A percentile compares a stretch with the other conserved stretches of the same genome.
Evolutionary conservation across 1,140 invertebrate genomes (phyloP).

Genomic region (Ceratina calcarata): DNA sequence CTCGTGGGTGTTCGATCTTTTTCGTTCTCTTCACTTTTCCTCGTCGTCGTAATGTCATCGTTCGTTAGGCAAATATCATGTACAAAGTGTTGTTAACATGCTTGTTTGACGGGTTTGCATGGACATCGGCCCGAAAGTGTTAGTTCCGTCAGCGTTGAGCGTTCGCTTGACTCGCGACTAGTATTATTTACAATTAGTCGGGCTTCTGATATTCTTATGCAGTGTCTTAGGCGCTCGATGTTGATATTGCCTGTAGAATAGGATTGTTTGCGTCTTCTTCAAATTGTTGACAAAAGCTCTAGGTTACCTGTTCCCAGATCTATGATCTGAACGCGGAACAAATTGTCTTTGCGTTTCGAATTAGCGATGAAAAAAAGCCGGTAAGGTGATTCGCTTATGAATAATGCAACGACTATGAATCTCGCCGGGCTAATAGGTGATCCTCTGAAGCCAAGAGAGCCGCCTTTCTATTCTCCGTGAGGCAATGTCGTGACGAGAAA

Average conservation of each 20-base stretch:
- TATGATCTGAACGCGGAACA: neutral
- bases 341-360: slow-evolving; percentile 5
- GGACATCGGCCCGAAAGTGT: slow-evolving; percentile 5
- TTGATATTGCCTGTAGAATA: no score
- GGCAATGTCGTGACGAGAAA: slow-evolving; percentile 59
- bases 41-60: neutral
- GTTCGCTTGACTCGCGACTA: neutral
- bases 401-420: slow-evolving; percentile 48
- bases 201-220: slow-evolving; percentile 27
- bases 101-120: neutral
- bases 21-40: no score
- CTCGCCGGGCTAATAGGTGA: slow-evolving; percentile 54
- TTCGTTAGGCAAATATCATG: neutral
- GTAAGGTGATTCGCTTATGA: slow-evolving; percentile 34
- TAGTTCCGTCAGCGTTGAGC: slow-evolving; percentile 6
- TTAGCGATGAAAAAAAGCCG: neutral
- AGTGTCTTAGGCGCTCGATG: no score
- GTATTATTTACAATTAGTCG: slow-evolving; percentile 4
- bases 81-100: no score
- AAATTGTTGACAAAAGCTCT: no score
- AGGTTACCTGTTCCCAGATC: neutral
- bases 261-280: no score
- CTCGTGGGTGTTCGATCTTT: neutral
- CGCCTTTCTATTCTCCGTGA: slow-evolving; percentile 49
- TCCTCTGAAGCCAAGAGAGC: slow-evolving; percentile 38